Evolutionary conservation across 2,888 invertebrate species (phyloP).

Genomic region (Drosophila subquinaria): DNA sequence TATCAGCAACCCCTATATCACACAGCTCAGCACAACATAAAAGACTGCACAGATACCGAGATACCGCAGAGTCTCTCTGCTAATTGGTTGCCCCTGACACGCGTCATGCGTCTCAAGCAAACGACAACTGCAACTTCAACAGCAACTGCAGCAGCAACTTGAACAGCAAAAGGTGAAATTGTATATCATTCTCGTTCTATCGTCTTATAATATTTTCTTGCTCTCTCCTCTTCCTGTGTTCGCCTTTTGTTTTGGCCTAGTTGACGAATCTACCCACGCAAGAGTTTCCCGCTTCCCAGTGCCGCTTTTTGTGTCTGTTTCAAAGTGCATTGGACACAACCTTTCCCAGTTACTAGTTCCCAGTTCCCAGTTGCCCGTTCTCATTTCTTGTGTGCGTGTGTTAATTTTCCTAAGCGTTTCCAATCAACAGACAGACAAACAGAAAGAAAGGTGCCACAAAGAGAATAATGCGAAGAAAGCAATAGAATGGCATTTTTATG

Average conservation of each 20-base stretch:
- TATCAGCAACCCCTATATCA: conserved; percentile 57
- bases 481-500: conserved; percentile 77
- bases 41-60: conserved; percentile 71
- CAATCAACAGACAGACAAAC: conserved; percentile 41
- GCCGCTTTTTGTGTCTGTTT: conserved; percentile 35
- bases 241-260: conserved; percentile 56
- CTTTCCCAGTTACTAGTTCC: conserved; percentile 48
- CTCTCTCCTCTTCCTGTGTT: neutral
- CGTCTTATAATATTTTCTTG: neutral
- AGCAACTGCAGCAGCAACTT: conserved; percentile 15
- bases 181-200: conserved; percentile 29
- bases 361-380: conserved; percentile 40
- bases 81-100: conserved; percentile 78
- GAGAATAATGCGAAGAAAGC: conserved; percentile 71
- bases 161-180: conserved; percentile 57
- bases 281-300: conserved; percentile 29
- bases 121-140: conserved; percentile 27
- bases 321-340: conserved; percentile 58
- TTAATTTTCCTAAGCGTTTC: conserved; percentile 67
- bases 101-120: conserved; percentile 66
- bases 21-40: conserved; percentile 41
- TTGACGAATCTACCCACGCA: conserved; percentile 65
- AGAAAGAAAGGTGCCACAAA: conserved; percentile 72
- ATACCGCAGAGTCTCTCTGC: conserved; percentile 60
- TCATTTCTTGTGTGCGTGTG: conserved; percentile 57